These are phyloP conservation scores for Escarpia spicata DNA, from an alignment of 2,888 invertebrate genomes.

Conservation along the genomic window DNA sequence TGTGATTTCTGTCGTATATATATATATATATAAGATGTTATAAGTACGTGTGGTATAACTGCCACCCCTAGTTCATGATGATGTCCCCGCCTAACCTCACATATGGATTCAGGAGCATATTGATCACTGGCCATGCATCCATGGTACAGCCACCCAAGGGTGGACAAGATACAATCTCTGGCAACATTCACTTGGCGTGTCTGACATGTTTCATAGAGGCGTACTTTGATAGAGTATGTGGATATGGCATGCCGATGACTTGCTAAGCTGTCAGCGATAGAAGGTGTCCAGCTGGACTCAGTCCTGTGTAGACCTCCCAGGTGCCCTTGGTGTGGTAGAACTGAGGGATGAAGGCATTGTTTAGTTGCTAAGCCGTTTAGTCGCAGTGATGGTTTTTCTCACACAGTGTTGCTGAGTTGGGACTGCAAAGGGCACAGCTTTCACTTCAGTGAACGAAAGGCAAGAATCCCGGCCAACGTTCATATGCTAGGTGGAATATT, in stretches of 20 bases:
- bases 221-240: not conserved
- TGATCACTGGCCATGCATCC: not conserved
- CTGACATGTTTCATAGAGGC: not conserved
- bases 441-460: too few relatives aligned
- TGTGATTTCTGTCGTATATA: too few relatives aligned
- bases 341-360: not conserved
- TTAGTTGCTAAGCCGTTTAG: not conserved
- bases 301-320: too few relatives aligned
- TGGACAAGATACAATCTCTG: not conserved
- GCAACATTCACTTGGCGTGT: not conserved
- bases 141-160: not conserved
- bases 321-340: not conserved
- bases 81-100: too few relatives aligned
- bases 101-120: not conserved
- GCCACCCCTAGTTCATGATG: too few relatives aligned
- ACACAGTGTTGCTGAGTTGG: not conserved
- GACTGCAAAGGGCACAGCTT: too few relatives aligned
- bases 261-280: not conserved
- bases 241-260: not conserved
- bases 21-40: too few relatives aligned
- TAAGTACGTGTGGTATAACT: too few relatives aligned
- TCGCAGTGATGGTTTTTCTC: not conserved
- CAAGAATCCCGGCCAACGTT: too few relatives aligned
- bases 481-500: too few relatives aligned
- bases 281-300: not conserved